A percentile compares a stretch with the other conserved stretches of the same genome.
Evolutionary conservation across 2,888 invertebrate genomes (phyloP).

Genomic region (Drosophila mulleri): DNA sequence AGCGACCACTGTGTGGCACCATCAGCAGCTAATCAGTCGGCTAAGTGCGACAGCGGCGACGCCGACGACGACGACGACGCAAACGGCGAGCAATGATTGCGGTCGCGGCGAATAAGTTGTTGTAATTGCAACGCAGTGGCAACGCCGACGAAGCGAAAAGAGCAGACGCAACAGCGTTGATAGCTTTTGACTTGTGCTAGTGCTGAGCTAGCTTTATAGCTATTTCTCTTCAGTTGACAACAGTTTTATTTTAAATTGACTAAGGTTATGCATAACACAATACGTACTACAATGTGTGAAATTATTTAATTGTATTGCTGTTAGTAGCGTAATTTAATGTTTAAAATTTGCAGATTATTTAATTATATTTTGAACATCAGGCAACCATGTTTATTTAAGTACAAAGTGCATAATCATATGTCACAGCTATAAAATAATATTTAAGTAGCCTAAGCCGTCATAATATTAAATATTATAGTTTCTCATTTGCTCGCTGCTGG

Average conservation of each 20-base stretch:
- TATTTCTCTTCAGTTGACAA: background rate
- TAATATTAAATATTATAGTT: background rate
- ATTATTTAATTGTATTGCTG: background rate
- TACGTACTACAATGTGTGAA: background rate
- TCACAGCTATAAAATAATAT: background rate
- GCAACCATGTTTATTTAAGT: too few relatives aligned
- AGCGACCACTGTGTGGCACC: slow-evolving; percentile 31
- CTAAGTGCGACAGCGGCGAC: slow-evolving; percentile 42
- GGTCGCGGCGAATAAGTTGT: slow-evolving; percentile 49
- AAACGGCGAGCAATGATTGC: slow-evolving; percentile 38
- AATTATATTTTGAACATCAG: background rate
- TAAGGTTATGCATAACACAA: background rate
- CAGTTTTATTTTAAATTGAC: background rate
- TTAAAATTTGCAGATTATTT: background rate
- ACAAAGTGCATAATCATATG: background rate
- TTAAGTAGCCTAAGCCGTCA: background rate
- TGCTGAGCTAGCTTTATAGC: background rate
- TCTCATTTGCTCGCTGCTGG: background rate
- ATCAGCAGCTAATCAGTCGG: slow-evolving; percentile 50
- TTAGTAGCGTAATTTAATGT: background rate
- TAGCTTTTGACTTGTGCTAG: background rate
- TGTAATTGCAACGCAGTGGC: slow-evolving; percentile 66
- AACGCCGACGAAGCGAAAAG: slow-evolving; percentile 48
- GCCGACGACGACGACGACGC: slow-evolving; percentile 26
- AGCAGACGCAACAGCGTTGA: slow-evolving; percentile 43